phyloP scores from a whole-genome alignment of 2,797 vertebrate genomes.

The Cryptoprocta ferox region DNA sequence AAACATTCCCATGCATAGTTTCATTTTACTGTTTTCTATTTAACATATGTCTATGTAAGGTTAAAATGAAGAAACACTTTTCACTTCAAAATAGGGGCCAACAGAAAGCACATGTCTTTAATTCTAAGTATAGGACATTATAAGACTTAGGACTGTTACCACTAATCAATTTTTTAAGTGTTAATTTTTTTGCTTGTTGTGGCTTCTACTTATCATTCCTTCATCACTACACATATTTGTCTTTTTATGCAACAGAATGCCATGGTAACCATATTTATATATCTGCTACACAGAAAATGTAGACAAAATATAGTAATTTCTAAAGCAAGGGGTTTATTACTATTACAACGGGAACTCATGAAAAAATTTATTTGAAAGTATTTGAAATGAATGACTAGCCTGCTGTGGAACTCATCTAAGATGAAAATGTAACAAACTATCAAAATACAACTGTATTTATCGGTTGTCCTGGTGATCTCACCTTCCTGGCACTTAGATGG shows the following conservation, averaged over 20 bases:
- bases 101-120: slow-evolving; percentile 6
- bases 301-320: slow-evolving; percentile 74
- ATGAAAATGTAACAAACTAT: slow-evolving; percentile 63
- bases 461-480: slow-evolving; percentile 79
- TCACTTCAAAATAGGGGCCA: slow-evolving; percentile 49
- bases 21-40: slow-evolving; percentile 41
- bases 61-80: slow-evolving; percentile 45
- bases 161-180: slow-evolving; percentile 30
- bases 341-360: slow-evolving; percentile 18
- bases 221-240: neutral
- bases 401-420: slow-evolving; percentile 10
- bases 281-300: slow-evolving; percentile 39
- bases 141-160: neutral
- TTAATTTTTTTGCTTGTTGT: neutral
- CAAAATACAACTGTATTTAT: slow-evolving; percentile 80
- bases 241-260: slow-evolving; percentile 14
- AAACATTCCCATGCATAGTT: slow-evolving; percentile 1
- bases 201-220: slow-evolving; percentile 7
- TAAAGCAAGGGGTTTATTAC: slow-evolving; percentile 71
- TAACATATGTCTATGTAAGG: neutral
- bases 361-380: slow-evolving; percentile 74
- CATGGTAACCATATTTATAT: neutral
- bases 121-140: slow-evolving; percentile 31
- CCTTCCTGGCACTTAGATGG: slow-evolving; percentile 67
- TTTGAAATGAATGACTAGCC: slow-evolving; percentile 57